Conservation (phyloP, 2,797 vertebrate species). For the Mus caroli region DNA sequence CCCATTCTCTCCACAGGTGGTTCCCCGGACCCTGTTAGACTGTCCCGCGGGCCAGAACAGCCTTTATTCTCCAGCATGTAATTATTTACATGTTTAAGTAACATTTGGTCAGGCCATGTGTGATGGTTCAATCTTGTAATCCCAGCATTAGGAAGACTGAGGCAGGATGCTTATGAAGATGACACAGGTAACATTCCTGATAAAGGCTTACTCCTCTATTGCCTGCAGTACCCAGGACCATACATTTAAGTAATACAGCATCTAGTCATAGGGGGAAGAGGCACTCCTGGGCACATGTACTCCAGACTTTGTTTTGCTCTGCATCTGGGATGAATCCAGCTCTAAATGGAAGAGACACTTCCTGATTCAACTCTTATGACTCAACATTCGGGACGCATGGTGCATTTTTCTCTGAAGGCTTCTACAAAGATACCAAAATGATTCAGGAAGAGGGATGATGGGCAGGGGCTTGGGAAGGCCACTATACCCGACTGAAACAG, state of each 20-base stretch:
- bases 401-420: not conserved
- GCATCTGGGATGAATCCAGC: not conserved
- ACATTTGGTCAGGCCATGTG: not conserved
- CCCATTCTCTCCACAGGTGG: too few species aligned
- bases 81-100: not conserved
- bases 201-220: not conserved
- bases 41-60: not conserved
- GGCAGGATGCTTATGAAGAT: not conserved
- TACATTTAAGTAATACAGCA: not conserved
- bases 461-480: not conserved
- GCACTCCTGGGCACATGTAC: not conserved
- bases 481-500: not conserved
- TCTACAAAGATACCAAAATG: not conserved
- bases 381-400: not conserved
- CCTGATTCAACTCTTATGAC: not conserved
- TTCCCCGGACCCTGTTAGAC: too few species aligned
- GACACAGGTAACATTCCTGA: not conserved
- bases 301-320: not conserved
- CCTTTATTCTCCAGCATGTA: not conserved
- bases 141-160: not conserved
- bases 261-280: not conserved
- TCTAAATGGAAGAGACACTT: not conserved
- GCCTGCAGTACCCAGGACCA: not conserved
- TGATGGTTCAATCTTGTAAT: not conserved
- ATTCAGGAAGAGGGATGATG: not conserved